These are phyloP conservation scores for Stegodyphus mimosarum DNA, from an alignment of 1,140 invertebrate genomes.

Conservation along the genomic window DNA sequence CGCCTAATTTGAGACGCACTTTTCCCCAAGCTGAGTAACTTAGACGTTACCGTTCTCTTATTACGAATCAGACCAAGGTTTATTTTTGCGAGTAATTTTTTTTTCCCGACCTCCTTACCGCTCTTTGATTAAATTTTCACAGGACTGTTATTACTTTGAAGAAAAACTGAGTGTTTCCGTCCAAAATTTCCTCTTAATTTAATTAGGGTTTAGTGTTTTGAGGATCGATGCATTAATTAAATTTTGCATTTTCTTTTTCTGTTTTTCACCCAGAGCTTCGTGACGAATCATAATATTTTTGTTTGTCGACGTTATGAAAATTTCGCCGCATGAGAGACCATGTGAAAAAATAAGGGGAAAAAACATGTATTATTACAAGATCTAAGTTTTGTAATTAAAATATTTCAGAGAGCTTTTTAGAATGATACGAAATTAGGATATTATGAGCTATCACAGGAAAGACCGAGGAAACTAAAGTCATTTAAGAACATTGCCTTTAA, in stretches of 20 bases:
- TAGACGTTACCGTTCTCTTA: constrained; percentile 34
- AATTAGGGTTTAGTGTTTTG: constrained; percentile 43
- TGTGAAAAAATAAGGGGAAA: background rate
- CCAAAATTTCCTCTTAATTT: constrained; percentile 45
- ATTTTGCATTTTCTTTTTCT: constrained; percentile 14
- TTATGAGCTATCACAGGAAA: no score
- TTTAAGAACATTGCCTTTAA: no score
- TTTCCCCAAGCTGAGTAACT: constrained; percentile 36
- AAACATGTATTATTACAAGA: background rate
- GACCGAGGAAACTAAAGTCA: no score
- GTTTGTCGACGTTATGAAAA: constrained; percentile 24
- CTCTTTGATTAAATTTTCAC: constrained; percentile 41
- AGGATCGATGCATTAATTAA: constrained; percentile 45
- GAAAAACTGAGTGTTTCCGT: constrained; percentile 13
- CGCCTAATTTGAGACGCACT: constrained; percentile 17
- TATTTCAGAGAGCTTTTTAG: background rate
- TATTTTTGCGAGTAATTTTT: constrained; percentile 14
- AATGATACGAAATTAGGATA: no score
- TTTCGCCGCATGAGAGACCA: background rate
- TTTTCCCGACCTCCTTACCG: background rate
- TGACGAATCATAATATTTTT: constrained; percentile 47
- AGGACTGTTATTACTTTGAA: constrained; percentile 29
- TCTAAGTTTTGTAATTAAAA: constrained; percentile 27
- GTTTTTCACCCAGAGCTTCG: background rate
- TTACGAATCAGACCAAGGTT: constrained; percentile 39